Base-by-base conservation (phyloP, 1,140 invertebrate species). In the Caenorhabditis latens region DNA sequence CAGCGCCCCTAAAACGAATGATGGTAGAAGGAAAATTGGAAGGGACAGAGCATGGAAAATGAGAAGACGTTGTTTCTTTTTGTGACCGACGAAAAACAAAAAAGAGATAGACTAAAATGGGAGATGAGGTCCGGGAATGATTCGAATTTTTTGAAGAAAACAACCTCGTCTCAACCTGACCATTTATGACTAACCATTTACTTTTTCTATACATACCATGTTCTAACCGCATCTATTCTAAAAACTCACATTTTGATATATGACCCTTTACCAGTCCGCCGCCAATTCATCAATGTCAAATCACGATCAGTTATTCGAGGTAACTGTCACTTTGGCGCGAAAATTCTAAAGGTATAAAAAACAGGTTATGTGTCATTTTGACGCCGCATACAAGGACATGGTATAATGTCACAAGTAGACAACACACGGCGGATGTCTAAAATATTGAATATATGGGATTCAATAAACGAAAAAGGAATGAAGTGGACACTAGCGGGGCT, bases 261-360 rank as follows among this genome's bases (percentile, higher is more conserved):
- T 43, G 43, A 24, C 71, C 46, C 9, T 79, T 79, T 79, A 50
- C 46, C 13, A 79, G 71, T 79, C 71, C 21, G 21, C 71, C 71
- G 71, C 71, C 46, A 79, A 79, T 79, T 46, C 71, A 79, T 79
- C 71, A 79, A 79, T 79, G 71, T 79, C 71, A 79, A 79, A 79
- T 71, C 40, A 71, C 67, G 71, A 79, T 79, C 71, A 79, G 71
- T 79, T 50, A 79, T 79, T 79, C 46, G 71, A 79, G 71, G 71
- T 79, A 79, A 79, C 71, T 79, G 40, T 40, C 40, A 50, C 71
- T 79, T 79, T 50, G 71, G 71, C 71, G 71, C 71, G 71, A 79
- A 71, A 79, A 48, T 16, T 32, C 19, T 13, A 24, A 32, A 11
- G n/a, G 24, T 14, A 71, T 46, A 71, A 71, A 71, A 48, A 79